Evolutionary conservation across 2,797 vertebrate genomes (phyloP), one percentile per base, ranked within the genome.

Genomic region (Tokudaia tokunoshimensis): DNA sequence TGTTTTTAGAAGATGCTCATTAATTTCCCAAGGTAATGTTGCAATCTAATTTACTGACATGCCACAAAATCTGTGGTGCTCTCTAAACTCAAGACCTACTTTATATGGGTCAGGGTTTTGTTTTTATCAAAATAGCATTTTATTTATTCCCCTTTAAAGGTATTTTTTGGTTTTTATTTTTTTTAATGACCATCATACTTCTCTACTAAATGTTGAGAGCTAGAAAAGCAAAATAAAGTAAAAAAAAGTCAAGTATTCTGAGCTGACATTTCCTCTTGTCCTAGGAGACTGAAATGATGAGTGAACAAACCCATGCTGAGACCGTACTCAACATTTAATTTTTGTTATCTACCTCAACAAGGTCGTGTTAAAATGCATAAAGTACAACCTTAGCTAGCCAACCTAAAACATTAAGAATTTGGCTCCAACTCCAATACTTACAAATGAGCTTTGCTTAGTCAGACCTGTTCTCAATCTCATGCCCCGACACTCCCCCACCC

Each of bases 361-460:
- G 50, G 13, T n/a, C 94, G 57, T 65, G 59, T 29, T 84, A 82
- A 75, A 96, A 92, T 11, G 91, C 74, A n/a, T 59, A 75, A 82
- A 89, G 14, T 37, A 57, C 29, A 70, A 75, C n/a, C 20, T 19
- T n/a, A 74, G 15, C n/a, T 83, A 26, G 29, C 26, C 75, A 87
- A 31, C 57, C 82, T 24, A 52, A 86, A 19, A 52, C 11, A 52
- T 63, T 76, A 81, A 5, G 8, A 91, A 57, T 65, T 83, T 7
- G 67, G 8, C 17, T 76, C n/a, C 83, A 89, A 44, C 17, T 80
- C 24, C 87, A 94, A 50, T 34, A 80, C 72, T 81, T 29, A 81
- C 20, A 41, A 55, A 78, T 67, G 31, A 19, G 8, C 9, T 92
- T 83, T 78, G 17, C 13, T 74, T 82, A 31, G 80, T 41, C 44